A percentile compares a stretch with the other conserved stretches of the same genome.
These are phyloP conservation scores for Ammospiza maritima DNA, from an alignment of 2,797 vertebrate species.

Conservation along the genomic window DNA sequence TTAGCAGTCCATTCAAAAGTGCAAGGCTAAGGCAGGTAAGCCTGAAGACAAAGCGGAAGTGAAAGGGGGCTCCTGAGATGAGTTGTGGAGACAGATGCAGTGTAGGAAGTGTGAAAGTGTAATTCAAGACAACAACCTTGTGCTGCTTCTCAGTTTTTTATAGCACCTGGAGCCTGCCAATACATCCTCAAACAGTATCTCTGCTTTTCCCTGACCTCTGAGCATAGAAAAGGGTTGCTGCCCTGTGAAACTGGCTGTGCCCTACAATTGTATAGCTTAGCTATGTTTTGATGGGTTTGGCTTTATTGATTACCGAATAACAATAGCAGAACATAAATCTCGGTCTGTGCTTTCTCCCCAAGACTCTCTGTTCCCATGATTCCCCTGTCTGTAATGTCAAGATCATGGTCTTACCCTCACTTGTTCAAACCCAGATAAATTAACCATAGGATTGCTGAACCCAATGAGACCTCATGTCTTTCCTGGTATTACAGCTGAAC, in stretches of 20 bases:
- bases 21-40: background rate
- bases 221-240: background rate
- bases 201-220: background rate
- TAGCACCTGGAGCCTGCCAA: rapidly evolving
- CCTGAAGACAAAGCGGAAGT: rapidly evolving
- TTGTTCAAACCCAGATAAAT: background rate
- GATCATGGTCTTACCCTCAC: background rate
- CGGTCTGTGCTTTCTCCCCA: background rate
- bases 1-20: background rate
- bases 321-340: background rate
- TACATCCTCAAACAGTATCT: background rate
- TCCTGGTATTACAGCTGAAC: background rate
- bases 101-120: background rate
- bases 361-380: background rate
- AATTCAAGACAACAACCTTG: background rate
- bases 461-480: background rate
- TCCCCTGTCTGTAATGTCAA: background rate
- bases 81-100: background rate
- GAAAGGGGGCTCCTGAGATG: background rate
- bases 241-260: background rate
- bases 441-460: background rate
- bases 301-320: background rate
- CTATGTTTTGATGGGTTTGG: background rate
- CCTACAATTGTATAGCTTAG: background rate
- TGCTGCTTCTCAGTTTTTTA: background rate